A percentile compares a stretch with the other conserved stretches of the same genome.
These are phyloP conservation scores for Agapetus fuscipes DNA, from an alignment of 2,888 invertebrate genomes.

Conservation along the genomic window DNA sequence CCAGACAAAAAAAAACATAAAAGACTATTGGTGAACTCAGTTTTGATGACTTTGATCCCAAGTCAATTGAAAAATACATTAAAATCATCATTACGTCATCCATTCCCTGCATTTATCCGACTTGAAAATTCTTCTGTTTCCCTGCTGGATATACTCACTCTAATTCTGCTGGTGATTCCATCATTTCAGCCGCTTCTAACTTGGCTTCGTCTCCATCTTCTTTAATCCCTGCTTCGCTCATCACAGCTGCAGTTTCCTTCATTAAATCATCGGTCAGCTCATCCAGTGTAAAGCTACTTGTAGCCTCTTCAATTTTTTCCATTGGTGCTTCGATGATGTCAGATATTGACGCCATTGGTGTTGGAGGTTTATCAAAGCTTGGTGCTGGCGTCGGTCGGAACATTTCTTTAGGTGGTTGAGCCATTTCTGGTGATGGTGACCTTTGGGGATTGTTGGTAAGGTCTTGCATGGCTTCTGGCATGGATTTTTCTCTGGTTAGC, in stretches of 20 bases:
- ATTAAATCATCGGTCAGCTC: slow-evolving; percentile 16
- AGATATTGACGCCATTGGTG: slow-evolving; percentile 13
- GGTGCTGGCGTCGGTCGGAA: slow-evolving; percentile 20
- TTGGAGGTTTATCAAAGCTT: slow-evolving; percentile 20
- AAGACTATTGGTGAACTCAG: too few relatives aligned
- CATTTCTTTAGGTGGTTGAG: slow-evolving; percentile 9
- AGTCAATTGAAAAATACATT: too few relatives aligned
- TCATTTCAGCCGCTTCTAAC: background rate
- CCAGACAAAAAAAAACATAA: too few relatives aligned
- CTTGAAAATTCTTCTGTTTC: too few relatives aligned
- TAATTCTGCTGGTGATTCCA: slow-evolving; percentile 10
- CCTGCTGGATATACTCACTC: slow-evolving; percentile 22
- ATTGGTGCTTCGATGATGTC: slow-evolving; percentile 15
- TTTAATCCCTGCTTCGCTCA: slow-evolving; percentile 2
- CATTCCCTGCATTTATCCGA: background rate
- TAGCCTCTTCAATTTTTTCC: slow-evolving; percentile 18
- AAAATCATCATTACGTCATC: too few relatives aligned
- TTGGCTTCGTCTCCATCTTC: background rate
- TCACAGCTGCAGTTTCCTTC: slow-evolving; percentile 17
- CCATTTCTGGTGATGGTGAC: slow-evolving; percentile 3
- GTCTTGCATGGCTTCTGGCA: too few relatives aligned
- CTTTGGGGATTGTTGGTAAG: background rate
- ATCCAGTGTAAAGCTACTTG: slow-evolving; percentile 10
- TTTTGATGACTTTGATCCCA: too few relatives aligned
- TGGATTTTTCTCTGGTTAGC: too few relatives aligned